phyloP scores from a whole-genome alignment of 2,888 invertebrate genomes.

The Myopa testacea region DNA sequence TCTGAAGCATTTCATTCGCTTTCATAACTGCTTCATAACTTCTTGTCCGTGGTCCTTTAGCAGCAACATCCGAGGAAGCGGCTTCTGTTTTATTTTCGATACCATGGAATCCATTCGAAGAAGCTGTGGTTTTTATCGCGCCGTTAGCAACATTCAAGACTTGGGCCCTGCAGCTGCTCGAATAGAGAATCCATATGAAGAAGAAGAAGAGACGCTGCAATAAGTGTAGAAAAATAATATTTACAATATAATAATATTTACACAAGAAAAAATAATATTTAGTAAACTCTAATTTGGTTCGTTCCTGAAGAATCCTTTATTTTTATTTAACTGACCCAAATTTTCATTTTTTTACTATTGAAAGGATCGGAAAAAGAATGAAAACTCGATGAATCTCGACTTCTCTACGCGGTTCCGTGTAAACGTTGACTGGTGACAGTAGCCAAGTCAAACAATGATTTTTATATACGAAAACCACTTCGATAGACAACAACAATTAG shows the following conservation, averaged over 20 bases:
- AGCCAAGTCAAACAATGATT: not conserved
- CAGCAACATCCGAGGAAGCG: not conserved
- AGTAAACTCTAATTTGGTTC: too few relatives aligned
- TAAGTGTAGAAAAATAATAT: too few relatives aligned
- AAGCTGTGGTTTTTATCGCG: too few relatives aligned
- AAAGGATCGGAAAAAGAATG: not conserved
- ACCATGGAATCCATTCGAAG: too few relatives aligned
- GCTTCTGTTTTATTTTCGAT: too few relatives aligned
- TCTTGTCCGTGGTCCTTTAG: not conserved
- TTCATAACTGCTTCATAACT: not conserved
- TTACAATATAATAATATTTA: too few relatives aligned
- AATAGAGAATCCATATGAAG: too few relatives aligned
- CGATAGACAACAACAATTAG: not conserved
- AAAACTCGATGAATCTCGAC: not conserved
- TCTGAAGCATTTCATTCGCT: not conserved
- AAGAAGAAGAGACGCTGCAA: too few relatives aligned
- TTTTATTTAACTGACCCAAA: constrained; percentile 1
- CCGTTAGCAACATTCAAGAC: too few relatives aligned
- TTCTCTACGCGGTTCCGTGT: not conserved
- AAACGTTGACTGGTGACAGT: not conserved
- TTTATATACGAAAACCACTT: not conserved
- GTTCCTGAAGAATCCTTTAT: not conserved
- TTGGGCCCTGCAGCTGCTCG: too few relatives aligned
- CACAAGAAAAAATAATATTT: too few relatives aligned
- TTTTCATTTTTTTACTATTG: not conserved